Conservation (phyloP, 1,140 invertebrate genomes). For the Scaptomyza graminum region DNA sequence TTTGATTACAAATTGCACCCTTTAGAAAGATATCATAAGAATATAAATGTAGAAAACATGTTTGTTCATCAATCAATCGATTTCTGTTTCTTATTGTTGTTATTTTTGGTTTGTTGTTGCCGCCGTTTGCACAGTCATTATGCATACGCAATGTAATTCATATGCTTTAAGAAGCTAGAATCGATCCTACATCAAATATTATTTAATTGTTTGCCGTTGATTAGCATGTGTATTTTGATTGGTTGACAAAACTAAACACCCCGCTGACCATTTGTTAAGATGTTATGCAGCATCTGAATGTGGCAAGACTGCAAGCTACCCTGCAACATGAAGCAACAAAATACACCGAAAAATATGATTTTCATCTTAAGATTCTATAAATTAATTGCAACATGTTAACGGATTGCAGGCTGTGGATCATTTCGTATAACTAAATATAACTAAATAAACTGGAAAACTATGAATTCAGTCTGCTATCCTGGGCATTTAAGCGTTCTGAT, state of each 20-base stretch:
- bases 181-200: constrained; percentile 54
- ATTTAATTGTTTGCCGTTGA: constrained; percentile 68
- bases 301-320: background rate
- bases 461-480: background rate
- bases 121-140: constrained; percentile 26
- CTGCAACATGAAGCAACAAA: no score
- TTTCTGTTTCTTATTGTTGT: no score
- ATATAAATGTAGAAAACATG: constrained; percentile 10
- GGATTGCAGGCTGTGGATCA: constrained; percentile 41
- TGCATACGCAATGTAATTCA: constrained; percentile 57
- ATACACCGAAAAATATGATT: no score
- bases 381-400: background rate
- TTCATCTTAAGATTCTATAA: no score
- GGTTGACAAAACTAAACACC: constrained; percentile 53
- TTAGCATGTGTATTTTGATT: constrained; percentile 54
- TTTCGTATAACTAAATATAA: constrained; percentile 56
- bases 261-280: constrained; percentile 46
- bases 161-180: constrained; percentile 13
- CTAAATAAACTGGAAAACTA: constrained; percentile 41
- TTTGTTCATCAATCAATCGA: no score
- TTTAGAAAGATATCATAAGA: no score
- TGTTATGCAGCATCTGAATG: background rate
- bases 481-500: no score
- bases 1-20: no score
- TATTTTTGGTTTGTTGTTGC: constrained; percentile 8